Evolutionary conservation across 1,140 invertebrate species (phyloP).

Genomic region (Cephus cinctus): DNA sequence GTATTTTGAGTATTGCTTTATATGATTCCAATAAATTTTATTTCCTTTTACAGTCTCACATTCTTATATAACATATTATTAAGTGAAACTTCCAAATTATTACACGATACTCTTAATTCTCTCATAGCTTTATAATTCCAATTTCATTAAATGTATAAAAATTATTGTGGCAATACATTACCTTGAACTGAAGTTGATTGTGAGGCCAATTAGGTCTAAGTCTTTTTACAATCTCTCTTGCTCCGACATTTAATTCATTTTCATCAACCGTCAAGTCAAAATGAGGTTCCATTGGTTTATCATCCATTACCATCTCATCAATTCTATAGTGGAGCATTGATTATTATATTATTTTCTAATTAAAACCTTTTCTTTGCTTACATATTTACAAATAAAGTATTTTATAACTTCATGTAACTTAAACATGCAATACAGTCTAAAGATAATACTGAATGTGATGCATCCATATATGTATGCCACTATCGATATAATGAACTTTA

Average conservation of each 20-base stretch:
- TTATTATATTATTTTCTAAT: no score
- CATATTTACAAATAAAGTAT: no score
- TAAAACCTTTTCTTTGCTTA: no score
- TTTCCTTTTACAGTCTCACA: neutral
- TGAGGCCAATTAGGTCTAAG: slow-evolving; percentile 59
- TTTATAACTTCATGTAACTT: no score
- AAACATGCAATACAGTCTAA: no score
- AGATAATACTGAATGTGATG: no score
- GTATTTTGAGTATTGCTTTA: neutral
- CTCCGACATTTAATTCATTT: slow-evolving; percentile 56
- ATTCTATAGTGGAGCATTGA: no score
- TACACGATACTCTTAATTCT: neutral
- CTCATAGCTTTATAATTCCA: no score
- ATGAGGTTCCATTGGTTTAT: slow-evolving; percentile 43
- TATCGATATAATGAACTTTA: no score
- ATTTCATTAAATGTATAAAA: neutral
- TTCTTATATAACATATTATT: slow-evolving; percentile 7
- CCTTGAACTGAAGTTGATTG: slow-evolving; percentile 57
- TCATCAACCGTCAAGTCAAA: slow-evolving; percentile 55
- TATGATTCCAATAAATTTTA: neutral
- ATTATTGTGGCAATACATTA: slow-evolving; percentile 27
- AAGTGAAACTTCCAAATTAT: neutral
- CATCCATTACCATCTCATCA: no score
- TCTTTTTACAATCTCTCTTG: slow-evolving; percentile 54
- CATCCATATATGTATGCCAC: no score